These are phyloP conservation scores for Ptyas mucosa DNA, from an alignment of 2,113 vertebrate species.

Conservation along the genomic window DNA sequence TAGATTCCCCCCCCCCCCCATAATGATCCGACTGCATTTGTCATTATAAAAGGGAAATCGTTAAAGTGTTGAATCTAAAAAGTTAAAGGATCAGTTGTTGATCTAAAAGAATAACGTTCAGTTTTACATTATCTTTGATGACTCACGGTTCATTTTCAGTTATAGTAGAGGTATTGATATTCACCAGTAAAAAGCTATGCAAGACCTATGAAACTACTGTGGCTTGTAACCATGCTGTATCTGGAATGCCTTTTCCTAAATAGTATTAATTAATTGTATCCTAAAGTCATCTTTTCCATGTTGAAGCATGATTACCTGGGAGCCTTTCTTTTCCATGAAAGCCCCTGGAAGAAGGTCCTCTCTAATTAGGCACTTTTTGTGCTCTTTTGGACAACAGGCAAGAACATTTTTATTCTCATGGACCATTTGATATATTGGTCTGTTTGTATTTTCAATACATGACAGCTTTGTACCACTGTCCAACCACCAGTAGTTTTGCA, in stretches of 20 bases:
- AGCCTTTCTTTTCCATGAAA: neutral
- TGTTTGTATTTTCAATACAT: neutral
- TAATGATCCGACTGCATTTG: neutral
- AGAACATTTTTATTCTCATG: neutral
- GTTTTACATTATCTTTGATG: neutral
- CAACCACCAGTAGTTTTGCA: conserved; percentile 42
- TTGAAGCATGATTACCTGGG: neutral
- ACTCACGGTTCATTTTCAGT: neutral
- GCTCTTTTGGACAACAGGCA: neutral
- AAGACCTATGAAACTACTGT: neutral
- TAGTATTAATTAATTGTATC: neutral
- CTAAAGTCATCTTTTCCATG: neutral
- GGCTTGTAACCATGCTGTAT: neutral
- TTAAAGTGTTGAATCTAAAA: neutral
- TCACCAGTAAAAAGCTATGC: neutral
- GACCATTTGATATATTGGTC: neutral
- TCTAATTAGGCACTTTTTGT: neutral
- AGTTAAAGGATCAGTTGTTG: neutral
- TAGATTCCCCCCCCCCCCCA: neutral
- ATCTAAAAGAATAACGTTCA: neutral
- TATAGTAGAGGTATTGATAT: neutral
- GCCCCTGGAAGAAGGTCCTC: neutral
- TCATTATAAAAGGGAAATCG: neutral
- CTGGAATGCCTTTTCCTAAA: neutral
- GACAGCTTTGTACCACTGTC: conserved; percentile 22